Base-by-base conservation (phyloP, 2,113 vertebrate genomes). In the Triplophysa siluroides region DNA sequence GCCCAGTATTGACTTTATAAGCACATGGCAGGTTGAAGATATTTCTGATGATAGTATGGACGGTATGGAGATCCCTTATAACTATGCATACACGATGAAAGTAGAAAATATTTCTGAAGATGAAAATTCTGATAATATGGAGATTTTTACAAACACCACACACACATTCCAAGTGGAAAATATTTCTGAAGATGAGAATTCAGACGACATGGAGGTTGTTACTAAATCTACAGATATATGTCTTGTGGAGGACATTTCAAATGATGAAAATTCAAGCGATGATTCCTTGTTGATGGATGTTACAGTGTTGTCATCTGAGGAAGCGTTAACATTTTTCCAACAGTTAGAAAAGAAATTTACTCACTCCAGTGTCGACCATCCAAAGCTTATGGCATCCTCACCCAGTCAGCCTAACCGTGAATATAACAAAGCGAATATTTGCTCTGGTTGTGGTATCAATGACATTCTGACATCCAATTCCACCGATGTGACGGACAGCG, bases 261-360 rank as follows among this genome's bases (percentile, higher is more conserved):
- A n/a, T 69, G 79, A 74, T 68, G 66, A 26, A 19, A 45, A 68
- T 41, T 78, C 23, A 24, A 33, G 54, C 3, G 7, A 21, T 5
- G 78, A 78, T 23, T 61, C 47, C 13, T 2, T 38, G 16, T 29
- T 41, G 43, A 74, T 83, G 21, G 56, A 64, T 24, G 0, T 80
- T 8, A 45, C 54, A 18, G 21, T 83, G 33, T 24, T 80, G 16
- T 69, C 73, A 13, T 41, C 54, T 50, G 74, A 80, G 38, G 78
- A 80, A 38, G 78, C 63, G 21, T 47, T 24, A 21, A 21, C 16
- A 0, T 26, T 80, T 45, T 83, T 60, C 23, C 79, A 78, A 2
- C 29, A 74, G 54, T 24, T 77, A 4, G 24, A 77, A 65, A 29
- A 21, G 13, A 1, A 64, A 47, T 21, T 58, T 56, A 38, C 7